Evolutionary conservation across 2,888 invertebrate genomes (phyloP).

Genomic region (Periphyllus acericola): DNA sequence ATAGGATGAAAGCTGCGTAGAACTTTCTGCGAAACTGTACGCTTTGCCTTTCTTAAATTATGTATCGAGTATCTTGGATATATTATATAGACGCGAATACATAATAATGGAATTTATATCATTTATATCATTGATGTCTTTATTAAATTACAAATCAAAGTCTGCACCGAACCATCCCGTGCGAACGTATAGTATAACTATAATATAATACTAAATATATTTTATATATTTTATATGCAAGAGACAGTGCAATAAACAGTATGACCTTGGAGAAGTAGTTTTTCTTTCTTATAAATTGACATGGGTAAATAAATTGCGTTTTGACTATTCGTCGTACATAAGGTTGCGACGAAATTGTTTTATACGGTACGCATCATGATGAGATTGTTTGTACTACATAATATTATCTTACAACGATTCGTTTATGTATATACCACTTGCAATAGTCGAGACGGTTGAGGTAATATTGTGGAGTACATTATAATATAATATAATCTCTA

Average conservation of each 20-base stretch:
- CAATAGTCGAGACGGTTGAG: too few species aligned
- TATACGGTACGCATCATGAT: too few species aligned
- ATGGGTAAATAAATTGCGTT: neutral
- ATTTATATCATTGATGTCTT: neutral
- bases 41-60: neutral
- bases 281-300: neutral
- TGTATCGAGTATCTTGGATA: neutral
- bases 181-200: too few species aligned
- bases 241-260: neutral
- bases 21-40: neutral
- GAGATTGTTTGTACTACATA: too few species aligned
- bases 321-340: too few species aligned
- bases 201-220: too few species aligned
- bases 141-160: constrained; percentile 28
- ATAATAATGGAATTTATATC: constrained; percentile 10
- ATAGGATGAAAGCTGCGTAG: neutral
- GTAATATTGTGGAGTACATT: too few species aligned
- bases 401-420: too few species aligned
- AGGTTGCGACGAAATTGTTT: too few species aligned
- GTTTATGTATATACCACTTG: too few species aligned
- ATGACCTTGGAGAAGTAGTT: neutral
- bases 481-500: too few species aligned
- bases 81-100: neutral
- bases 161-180: neutral
- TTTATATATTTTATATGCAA: neutral